Conservation (phyloP, 2,888 invertebrate genomes). For the Baccha elongata region DNA sequence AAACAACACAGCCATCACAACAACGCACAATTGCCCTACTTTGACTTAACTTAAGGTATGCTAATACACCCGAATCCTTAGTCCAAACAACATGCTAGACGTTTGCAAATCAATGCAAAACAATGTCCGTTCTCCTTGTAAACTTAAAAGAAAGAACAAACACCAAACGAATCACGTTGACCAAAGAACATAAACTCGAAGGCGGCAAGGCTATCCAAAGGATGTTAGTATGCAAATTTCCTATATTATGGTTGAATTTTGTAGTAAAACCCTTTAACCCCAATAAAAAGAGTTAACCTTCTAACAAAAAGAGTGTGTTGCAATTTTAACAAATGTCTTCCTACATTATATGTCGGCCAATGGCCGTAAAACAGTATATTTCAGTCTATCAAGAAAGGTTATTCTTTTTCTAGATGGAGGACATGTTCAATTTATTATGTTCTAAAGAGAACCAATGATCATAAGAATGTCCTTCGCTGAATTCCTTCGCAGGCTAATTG, state of each 20-base stretch:
- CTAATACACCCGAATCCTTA: conserved; percentile 31
- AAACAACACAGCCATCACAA: conserved; percentile 28
- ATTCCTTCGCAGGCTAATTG: conserved; percentile 25
- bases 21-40: conserved; percentile 62
- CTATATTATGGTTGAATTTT: conserved; percentile 14
- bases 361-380: conserved; percentile 28
- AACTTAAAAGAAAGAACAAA: conserved; percentile 11
- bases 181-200: conserved; percentile 23
- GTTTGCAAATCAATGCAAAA: conserved; percentile 29
- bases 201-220: conserved; percentile 23
- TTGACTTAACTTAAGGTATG: conserved; percentile 27
- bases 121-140: conserved; percentile 41
- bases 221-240: conserved; percentile 60
- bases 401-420: conserved; percentile 15
- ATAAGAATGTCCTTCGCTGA: conserved; percentile 54
- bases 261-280: conserved; percentile 41
- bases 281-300: conserved; percentile 49
- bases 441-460: conserved; percentile 40
- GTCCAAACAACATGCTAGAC: conserved; percentile 46
- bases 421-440: conserved; percentile 57
- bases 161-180: not conserved
- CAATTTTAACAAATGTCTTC: conserved; percentile 52
- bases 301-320: conserved; percentile 31
- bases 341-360: conserved; percentile 51
- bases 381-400: conserved; percentile 32